Conservation (phyloP, 2,888 invertebrate species). For the Pterostichus niger region DNA sequence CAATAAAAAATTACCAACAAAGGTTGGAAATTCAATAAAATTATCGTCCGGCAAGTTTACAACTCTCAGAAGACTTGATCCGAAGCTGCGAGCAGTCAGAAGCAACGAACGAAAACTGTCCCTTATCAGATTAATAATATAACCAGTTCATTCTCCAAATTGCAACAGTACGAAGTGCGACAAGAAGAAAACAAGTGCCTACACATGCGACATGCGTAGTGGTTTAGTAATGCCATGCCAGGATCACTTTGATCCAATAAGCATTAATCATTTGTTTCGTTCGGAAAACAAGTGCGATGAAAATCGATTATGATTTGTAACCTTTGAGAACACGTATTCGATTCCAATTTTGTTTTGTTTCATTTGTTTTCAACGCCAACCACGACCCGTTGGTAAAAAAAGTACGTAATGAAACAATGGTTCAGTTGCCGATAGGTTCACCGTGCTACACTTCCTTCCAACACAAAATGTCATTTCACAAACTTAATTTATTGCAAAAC, state of each 20-base stretch:
- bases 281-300: constrained; percentile 65
- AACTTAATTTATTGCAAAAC: too few species aligned
- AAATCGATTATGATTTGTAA: constrained; percentile 67
- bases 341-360: constrained; percentile 62
- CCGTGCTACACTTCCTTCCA: constrained; percentile 5
- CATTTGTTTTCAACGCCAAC: constrained; percentile 59
- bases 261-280: constrained; percentile 64
- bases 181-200: constrained; percentile 19
- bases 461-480: not conserved
- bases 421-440: constrained; percentile 26
- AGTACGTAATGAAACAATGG: constrained; percentile 64
- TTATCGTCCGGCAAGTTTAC: constrained; percentile 47
- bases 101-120: constrained; percentile 10
- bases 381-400: constrained; percentile 57
- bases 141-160: constrained; percentile 46
- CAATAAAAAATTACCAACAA: constrained; percentile 44
- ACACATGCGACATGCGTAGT: constrained; percentile 20
- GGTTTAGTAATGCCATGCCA: constrained; percentile 6
- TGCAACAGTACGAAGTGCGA: constrained; percentile 9
- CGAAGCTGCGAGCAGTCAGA: not conserved
- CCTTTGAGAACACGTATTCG: constrained; percentile 65
- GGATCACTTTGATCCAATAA: constrained; percentile 48
- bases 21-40: constrained; percentile 52
- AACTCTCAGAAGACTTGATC: constrained; percentile 37
- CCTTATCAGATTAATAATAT: constrained; percentile 52